phyloP scores from a whole-genome alignment of 2,888 invertebrate genomes.

The Tiliacea aurago region DNA sequence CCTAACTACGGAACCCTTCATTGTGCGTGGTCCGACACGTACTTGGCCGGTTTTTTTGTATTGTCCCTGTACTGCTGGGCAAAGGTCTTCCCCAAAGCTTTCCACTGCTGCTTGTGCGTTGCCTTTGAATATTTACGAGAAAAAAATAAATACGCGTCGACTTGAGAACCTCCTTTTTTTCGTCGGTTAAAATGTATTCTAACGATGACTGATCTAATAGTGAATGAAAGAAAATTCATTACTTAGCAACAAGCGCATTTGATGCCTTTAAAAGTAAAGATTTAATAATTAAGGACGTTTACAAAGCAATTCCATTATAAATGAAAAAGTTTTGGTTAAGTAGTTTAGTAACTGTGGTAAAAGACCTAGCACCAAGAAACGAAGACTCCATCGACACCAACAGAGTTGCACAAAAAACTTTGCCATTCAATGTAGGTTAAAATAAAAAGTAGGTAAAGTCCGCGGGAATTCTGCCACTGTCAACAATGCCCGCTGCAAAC shows the following conservation, averaged over 20 bases:
- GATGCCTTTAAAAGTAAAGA: not conserved
- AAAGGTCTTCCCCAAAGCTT: not conserved
- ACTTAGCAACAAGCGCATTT: too few species aligned
- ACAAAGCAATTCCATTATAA: slow-evolving; percentile 30
- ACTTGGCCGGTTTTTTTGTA: too few species aligned
- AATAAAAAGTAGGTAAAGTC: slow-evolving; percentile 46
- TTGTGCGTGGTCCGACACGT: too few species aligned
- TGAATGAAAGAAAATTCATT: not conserved
- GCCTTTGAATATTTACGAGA: not conserved
- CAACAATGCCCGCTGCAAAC: slow-evolving; percentile 47
- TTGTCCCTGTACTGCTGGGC: too few species aligned
- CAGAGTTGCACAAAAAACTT: slow-evolving; percentile 48
- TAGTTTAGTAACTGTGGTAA: slow-evolving; percentile 29
- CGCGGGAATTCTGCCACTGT: slow-evolving; percentile 44
- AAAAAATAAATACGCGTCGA: not conserved
- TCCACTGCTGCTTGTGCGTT: not conserved
- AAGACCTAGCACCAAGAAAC: slow-evolving; percentile 23
- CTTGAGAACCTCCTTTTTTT: not conserved
- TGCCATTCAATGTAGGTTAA: slow-evolving; percentile 40
- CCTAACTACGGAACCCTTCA: too few species aligned
- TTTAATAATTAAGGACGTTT: slow-evolving; percentile 5
- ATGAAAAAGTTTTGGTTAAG: slow-evolving; percentile 18
- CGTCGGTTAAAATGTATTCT: not conserved
- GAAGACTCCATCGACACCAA: slow-evolving; percentile 33
- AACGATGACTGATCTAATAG: not conserved